Evolutionary conservation across 2,113 vertebrate genomes (phyloP).

Genomic region (Benitochromis conjunctus): DNA sequence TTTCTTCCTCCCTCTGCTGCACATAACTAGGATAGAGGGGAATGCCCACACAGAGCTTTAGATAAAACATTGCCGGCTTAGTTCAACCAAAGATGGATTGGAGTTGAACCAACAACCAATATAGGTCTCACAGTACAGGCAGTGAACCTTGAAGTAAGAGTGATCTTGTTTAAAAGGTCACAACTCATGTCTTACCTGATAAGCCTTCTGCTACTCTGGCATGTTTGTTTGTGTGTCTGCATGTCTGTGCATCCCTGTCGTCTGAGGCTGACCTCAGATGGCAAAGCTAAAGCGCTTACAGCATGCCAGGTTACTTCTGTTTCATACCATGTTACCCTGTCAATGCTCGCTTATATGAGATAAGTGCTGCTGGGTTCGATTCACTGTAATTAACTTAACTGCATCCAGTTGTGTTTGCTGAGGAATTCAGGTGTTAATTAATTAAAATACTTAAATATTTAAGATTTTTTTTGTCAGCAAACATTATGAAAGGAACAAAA

Average conservation of each 20-base stretch:
- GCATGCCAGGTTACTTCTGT: slow-evolving; percentile 15
- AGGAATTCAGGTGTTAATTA: not conserved
- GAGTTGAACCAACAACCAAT: slow-evolving; percentile 32
- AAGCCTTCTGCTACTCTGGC: not conserved
- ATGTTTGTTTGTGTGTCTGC: not conserved
- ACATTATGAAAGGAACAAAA: not conserved
- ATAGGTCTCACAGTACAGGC: not conserved
- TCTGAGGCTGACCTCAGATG: slow-evolving; percentile 3
- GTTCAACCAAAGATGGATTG: slow-evolving; percentile 13
- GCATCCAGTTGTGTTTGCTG: not conserved
- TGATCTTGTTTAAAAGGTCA: slow-evolving; percentile 27
- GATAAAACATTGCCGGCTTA: slow-evolving; percentile 33
- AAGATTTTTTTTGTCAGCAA: not conserved
- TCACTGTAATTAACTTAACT: not conserved
- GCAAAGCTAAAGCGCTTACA: not conserved
- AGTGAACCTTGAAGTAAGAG: not conserved
- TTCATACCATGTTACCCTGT: not conserved
- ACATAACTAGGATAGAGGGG: slow-evolving; percentile 16
- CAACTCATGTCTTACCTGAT: not conserved
- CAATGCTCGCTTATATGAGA: not conserved
- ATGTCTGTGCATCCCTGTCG: not conserved
- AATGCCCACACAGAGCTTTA: slow-evolving; percentile 45
- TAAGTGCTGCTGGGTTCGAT: not conserved
- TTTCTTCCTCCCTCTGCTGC: slow-evolving; percentile 29
- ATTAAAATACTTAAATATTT: not conserved